A percentile compares a stretch with the other conserved stretches of the same genome.
Conservation (phyloP, 2,797 vertebrate species). For the Anableps anableps region DNA sequence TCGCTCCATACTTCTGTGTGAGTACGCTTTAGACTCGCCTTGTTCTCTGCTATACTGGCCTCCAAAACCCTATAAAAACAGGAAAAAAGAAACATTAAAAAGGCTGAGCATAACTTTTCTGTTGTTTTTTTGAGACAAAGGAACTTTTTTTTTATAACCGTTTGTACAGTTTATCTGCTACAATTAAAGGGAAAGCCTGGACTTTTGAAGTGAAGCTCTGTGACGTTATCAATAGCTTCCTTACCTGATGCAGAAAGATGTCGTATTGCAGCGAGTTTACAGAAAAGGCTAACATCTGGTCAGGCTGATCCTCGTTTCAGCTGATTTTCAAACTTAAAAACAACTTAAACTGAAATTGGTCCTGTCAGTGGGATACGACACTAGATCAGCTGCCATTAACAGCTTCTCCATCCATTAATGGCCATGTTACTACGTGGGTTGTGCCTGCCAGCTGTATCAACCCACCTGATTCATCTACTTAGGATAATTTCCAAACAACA, state of each 20-base stretch:
- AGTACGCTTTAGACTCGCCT: slow-evolving; percentile 94
- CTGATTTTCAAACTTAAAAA: neutral
- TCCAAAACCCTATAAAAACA: slow-evolving; percentile 88
- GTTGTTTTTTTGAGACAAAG: neutral
- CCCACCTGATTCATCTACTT: neutral
- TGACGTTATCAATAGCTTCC: neutral
- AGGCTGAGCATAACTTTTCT: neutral
- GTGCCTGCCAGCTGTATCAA: neutral
- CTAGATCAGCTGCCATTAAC: neutral
- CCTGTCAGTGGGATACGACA: neutral
- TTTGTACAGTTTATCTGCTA: neutral
- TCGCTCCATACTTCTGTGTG: slow-evolving; percentile 97
- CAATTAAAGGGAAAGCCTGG: neutral
- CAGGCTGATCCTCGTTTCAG: neutral
- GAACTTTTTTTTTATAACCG: neutral
- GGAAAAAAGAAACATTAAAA: neutral
- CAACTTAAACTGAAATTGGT: neutral
- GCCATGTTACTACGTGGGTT: neutral
- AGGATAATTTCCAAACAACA: neutral
- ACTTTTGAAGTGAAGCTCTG: neutral
- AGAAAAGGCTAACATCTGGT: neutral
- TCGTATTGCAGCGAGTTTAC: neutral
- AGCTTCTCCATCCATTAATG: neutral
- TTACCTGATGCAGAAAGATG: neutral
- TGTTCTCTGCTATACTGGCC: slow-evolving; percentile 98